Base-by-base conservation (phyloP, 2,113 vertebrate species). In the Saiga tatarica region DNA sequence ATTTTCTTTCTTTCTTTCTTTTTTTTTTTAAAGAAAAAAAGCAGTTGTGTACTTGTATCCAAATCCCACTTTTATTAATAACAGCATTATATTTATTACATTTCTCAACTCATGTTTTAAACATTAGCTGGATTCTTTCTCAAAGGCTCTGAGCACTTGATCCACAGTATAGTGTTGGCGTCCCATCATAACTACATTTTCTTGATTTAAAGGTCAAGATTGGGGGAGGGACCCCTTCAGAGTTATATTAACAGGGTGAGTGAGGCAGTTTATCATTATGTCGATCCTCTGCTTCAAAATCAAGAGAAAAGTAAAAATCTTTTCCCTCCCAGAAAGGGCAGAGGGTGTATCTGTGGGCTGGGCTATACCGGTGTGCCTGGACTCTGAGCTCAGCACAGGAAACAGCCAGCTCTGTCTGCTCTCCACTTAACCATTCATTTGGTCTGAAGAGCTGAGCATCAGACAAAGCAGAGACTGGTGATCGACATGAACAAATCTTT, bases 11-110 rank as follows among this genome's bases (percentile, higher is more conserved):
- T 26, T 59, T 57, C 12, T 14, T 14, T 36, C 39, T 5, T 12
- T 71, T 36, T 71, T 6, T 39, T 74, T 74, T 42, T 71, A 0
- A 36, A 9, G 3, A 15, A 16, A 14, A 60, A 87, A 92, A 92
- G 33, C 6, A 78, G 25, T 91, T 74, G 10, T 53, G 6, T 88
- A 42, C 45, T 64, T 94, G 36, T 57, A 55, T 78, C 42, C 79
- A 79, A 96, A 95, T 91, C 39, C 53, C 26, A 9, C 79, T 97
- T 97, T 97, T 82, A 94, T 96, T 89, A 91, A 87, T 95, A 87
- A 62, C 7, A 62, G 6, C 53, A 53, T 53, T 53, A 53, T 53
- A 53, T 53, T 53, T 53, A 53, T 53, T 53, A 53, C 52, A 53
- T 53, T 53, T 53, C 52, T 53, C 52, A 53, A 53, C 52, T 53